Evolutionary conservation across 2,888 invertebrate species (phyloP).

Genomic region (Aproaerema taeniolella): DNA sequence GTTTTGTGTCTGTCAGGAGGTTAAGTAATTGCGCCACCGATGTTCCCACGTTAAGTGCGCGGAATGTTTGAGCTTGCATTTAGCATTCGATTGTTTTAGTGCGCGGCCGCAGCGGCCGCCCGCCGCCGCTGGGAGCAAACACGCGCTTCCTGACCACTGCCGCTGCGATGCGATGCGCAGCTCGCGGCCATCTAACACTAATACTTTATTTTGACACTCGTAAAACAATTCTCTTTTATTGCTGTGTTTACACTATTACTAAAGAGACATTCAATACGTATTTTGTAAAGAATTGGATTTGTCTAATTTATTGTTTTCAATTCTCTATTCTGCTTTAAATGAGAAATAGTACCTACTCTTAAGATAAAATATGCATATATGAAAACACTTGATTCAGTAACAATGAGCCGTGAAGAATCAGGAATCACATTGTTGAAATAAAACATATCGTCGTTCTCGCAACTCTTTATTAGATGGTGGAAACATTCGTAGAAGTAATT

Average conservation of each 20-base stretch:
- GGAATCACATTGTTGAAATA: conserved; percentile 34
- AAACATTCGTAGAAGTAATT: conserved; percentile 68
- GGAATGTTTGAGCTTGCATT: conserved; percentile 68
- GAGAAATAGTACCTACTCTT: too few relatives aligned
- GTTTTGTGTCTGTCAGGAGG: conserved; percentile 37
- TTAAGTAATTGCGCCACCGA: conserved; percentile 66
- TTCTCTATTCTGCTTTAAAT: too few relatives aligned
- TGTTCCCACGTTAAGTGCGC: conserved; percentile 72
- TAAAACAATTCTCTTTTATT: too few relatives aligned
- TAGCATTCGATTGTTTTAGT: conserved; percentile 77
- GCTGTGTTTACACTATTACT: too few relatives aligned
- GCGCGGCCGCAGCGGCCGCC: conserved; percentile 67
- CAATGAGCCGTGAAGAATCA: conserved; percentile 42
- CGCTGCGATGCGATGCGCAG: too few relatives aligned
- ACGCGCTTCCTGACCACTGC: conserved; percentile 48
- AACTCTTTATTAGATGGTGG: conserved; percentile 63
- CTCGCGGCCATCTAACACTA: neutral
- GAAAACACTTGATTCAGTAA: conserved; percentile 19
- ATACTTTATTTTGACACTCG: neutral
- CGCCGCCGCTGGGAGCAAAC: conserved; percentile 54
- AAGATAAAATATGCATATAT: too few relatives aligned
- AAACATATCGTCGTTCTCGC: conserved; percentile 48
- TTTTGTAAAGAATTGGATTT: too few relatives aligned
- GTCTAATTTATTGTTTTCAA: too few relatives aligned
- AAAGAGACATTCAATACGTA: too few relatives aligned